A percentile compares a stretch with the other conserved stretches of the same genome.
Conservation (phyloP, 2,797 vertebrate species). For the Sebastes trivittatus region DNA sequence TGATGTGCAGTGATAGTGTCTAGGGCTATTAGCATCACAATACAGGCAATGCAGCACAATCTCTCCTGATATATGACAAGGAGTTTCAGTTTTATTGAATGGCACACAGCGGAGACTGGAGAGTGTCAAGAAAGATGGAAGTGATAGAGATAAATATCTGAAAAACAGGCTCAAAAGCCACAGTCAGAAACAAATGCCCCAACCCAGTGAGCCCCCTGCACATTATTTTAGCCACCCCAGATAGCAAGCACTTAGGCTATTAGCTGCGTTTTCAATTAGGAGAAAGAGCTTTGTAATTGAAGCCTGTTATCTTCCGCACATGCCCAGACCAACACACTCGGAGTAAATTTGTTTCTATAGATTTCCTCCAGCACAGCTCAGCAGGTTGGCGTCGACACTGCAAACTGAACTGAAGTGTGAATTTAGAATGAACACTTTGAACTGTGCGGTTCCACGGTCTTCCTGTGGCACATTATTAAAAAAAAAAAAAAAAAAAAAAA, state of each 20-base stretch:
- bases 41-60: constrained; percentile 20
- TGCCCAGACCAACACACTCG: constrained; percentile 54
- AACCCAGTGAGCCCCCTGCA: constrained; percentile 19
- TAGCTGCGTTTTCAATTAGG: constrained; percentile 72
- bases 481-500: background rate
- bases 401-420: constrained; percentile 50
- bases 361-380: constrained; percentile 68
- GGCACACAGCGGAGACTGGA: constrained; percentile 16
- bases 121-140: constrained; percentile 43
- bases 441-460: constrained; percentile 36
- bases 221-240: constrained; percentile 53
- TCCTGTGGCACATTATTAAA: constrained; percentile 40
- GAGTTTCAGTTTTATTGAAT: constrained; percentile 41
- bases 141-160: constrained; percentile 8
- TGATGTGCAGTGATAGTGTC: constrained; percentile 29
- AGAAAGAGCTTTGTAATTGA: constrained; percentile 69
- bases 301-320: constrained; percentile 69
- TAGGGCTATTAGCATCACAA: constrained; percentile 34
- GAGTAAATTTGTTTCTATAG: constrained; percentile 74
- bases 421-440: constrained; percentile 69
- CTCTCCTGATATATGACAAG: constrained; percentile 21
- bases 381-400: constrained; percentile 44
- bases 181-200: constrained; percentile 8
- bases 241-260: constrained; percentile 75
- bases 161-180: constrained; percentile 38